Evolutionary conservation across 2,888 invertebrate genomes (phyloP), one percentile per base, ranked within the genome.

Genomic region (Epirrita christyi): DNA sequence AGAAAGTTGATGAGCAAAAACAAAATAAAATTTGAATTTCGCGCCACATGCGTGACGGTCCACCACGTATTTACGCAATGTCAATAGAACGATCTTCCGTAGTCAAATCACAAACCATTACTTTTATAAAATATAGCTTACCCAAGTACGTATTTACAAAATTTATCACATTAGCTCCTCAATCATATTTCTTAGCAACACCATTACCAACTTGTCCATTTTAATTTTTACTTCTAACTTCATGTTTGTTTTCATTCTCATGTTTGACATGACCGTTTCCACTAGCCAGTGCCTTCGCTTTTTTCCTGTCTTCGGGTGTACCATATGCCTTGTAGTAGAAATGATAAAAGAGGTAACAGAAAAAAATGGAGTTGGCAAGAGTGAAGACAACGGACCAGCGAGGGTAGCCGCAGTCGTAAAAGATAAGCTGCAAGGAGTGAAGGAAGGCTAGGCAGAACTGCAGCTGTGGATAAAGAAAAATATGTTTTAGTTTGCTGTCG

Each of bases 381-480:
- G 97, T 98, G 85, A 98, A 96, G 76, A 94, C 93, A 40, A 96
- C 94, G 7, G 96, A 94, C 94, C 96, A 96, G 68, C 94, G 93
- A 2, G 98, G 98, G 82, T 97, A 98, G 48, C 96, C 96, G 87
- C 98, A 98, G 70, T 97, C 96, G 76, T 95, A 95, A 89, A 96
- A 95, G 40, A 98, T 86, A 9, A 98, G 93, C 81, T 97, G 97
- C 59, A 95, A 95, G 21, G 96, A 97, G 84, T 98, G 98, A 28
- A 96, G 78, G 86, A 98, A 97, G 7, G 97, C 95, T 72, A 96
- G 92, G 81, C 97, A 96, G 91, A 98, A 98, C 93, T 98, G 98
- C 61, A 96, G 94, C 97, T 98, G 93, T 72, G 42, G 63, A 61
- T 55, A 61, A 54, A 59, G 28, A 34, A 45, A 56, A 41, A 21